Evolutionary conservation across 1,140 invertebrate species (phyloP).

Genomic region (Lepidurus arcticus): DNA sequence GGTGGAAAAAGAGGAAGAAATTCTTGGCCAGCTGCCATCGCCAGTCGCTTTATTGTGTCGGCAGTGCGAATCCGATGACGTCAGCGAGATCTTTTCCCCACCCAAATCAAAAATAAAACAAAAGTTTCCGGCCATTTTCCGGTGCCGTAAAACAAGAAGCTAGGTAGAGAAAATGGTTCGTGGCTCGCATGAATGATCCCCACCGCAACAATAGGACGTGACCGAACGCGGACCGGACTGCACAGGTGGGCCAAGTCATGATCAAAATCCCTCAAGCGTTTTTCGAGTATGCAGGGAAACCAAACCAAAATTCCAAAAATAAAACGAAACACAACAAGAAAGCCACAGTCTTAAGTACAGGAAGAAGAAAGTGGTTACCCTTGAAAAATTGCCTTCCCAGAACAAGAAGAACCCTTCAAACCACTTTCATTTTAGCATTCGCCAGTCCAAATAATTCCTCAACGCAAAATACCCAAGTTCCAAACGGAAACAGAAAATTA

Average conservation of each 20-base stretch:
- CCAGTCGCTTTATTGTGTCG: not conserved
- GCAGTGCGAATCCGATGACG: not conserved
- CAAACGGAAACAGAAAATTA: too few species aligned
- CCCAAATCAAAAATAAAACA: not conserved
- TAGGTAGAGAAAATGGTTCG: not conserved
- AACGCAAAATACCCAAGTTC: not conserved
- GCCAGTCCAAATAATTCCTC: not conserved
- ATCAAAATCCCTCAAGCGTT: not conserved
- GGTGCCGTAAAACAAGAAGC: not conserved
- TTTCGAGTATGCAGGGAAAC: not conserved
- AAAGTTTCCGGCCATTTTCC: not conserved
- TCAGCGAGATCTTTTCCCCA: not conserved
- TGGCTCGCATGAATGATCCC: constrained; percentile 9
- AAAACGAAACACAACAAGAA: not conserved
- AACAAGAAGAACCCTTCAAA: not conserved
- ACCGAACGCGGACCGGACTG: not conserved
- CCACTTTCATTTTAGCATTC: not conserved
- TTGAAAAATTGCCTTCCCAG: constrained; percentile 12
- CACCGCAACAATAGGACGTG: constrained; percentile 10
- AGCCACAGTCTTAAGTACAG: not conserved
- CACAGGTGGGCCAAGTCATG: constrained; percentile 4
- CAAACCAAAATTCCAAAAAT: not conserved
- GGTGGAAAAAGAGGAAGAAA: not conserved
- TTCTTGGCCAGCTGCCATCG: not conserved
- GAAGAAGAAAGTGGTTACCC: constrained; percentile 6